Evolutionary conservation across 1,140 invertebrate species (phyloP), one percentile per base, ranked within the genome.

Genomic region (Andrena cerasifolii): DNA sequence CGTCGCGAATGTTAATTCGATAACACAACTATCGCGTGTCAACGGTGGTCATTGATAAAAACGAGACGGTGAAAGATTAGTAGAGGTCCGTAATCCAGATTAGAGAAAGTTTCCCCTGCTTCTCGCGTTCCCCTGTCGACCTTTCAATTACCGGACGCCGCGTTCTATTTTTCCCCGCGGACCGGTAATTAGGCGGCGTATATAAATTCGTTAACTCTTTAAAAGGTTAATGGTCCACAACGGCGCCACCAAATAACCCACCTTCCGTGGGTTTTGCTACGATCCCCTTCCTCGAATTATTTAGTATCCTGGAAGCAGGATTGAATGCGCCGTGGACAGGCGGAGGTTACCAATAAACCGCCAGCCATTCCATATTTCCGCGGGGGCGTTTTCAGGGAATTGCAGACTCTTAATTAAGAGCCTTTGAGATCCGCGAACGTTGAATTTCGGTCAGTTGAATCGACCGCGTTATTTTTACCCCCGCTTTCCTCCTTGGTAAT

Each of bases 191-290:
- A 88, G 79, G 77, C 82, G 65, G 63, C 79, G 82, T 82, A 67
- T 86, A 88, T 74, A 88, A 86, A 88, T 88, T 87, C 80, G 79
- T 88, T 87, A 87, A 86, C 72, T 84, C 78, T 87, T 87, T 82
- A 68, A 66, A 82, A 84, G 74, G 79, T 87, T 87, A 87, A 87
- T 87, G 84, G 71, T n/a, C 66, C 71, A 76, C 58, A n/a, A 47
- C 71, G 62, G 66, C 63, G 58, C 59, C 40, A 43, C 56, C 62
- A 68, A 80, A 81, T 54, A 59, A 43, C 51, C n/a, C 43, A 24
- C 59, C 71, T 63, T 70, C 51, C 58, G 53, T 24, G 47, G 3
- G 58, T 47, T 78, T 72, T 58, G 74, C 62, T 68, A 82, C 65
- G 47, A 73, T 68, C 58, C 53, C 62, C 61, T 21, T 36, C 10